Base-by-base conservation (phyloP, 2,113 vertebrate species). In the Empidonax traillii region DNA sequence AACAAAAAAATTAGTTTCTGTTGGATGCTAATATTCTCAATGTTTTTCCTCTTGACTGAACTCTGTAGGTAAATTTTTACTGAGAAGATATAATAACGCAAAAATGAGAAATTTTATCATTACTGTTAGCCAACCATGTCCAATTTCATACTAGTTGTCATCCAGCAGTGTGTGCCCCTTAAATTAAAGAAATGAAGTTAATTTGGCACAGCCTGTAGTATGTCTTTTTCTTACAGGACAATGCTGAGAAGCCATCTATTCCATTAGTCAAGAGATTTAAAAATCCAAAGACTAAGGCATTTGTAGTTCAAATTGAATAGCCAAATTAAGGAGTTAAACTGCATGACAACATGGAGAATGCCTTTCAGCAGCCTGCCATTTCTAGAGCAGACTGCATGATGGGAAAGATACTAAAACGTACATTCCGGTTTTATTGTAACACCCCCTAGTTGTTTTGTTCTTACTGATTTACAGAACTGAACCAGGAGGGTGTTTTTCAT, bases 281-380 rank as follows among this genome's bases (percentile, higher is more conserved):
- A 62, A 76, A 93, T 63, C 49, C 59, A 71, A 33, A 69, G 79
- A 71, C 69, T 65, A 33, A 12, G 80, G 65, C 51, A 83, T 53
- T 63, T 67, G 41, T 43, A 78, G 77, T 22, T 16, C 47, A 72
- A 87, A 89, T 4, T 79, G 49, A 96, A 89, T 14, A 90, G 52
- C 13, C 79, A 94, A 88, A 96, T 95, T 79, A 89, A 72, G 46
- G 69, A 73, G 78, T 87, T 95, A 90, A 96, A 96, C 94, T 76
- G 56, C 66, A 69, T 46, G 76, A 43, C 52, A 84, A 47, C 55
- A 46, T 7, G 25, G 31, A 58, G 31, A 56, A 51, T 16, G 8
- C 71, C 8, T 56, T 94, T 92, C 25, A 75, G 14, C 14, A 68
- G 59, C 51, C 80, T 92, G 62, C 10, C 62, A 89, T 89, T 67